Conservation (phyloP, 2,113 vertebrate genomes). For the Etia nguti region DNA sequence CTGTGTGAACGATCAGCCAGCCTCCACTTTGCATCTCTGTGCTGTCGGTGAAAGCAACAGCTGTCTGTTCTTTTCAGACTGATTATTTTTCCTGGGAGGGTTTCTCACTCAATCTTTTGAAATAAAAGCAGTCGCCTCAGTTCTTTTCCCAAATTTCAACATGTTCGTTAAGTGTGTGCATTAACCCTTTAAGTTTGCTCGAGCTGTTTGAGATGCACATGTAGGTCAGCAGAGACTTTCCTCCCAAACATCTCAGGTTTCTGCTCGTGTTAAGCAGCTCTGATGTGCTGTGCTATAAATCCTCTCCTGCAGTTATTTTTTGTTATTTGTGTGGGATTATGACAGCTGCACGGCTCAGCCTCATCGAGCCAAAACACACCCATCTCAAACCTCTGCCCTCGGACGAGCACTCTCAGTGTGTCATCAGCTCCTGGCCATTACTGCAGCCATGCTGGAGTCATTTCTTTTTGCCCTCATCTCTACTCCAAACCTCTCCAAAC, state of each 20-base stretch:
- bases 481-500: background rate
- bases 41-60: background rate
- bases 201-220: background rate
- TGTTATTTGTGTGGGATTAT: background rate
- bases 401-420: accelerated
- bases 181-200: background rate
- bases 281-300: background rate
- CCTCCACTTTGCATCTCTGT: background rate
- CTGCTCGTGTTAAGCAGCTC: background rate
- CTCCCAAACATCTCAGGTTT: background rate
- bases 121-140: background rate
- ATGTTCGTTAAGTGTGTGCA: background rate
- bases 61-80: background rate
- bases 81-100: background rate
- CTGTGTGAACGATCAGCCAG: background rate
- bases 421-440: background rate
- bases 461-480: background rate
- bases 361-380: background rate
- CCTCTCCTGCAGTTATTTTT: background rate
- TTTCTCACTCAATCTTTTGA: background rate
- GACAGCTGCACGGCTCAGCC: background rate
- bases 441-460: background rate
- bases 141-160: background rate
- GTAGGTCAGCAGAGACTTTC: background rate
- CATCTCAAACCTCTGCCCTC: background rate